A percentile compares a stretch with the other conserved stretches of the same genome.
Conservation (phyloP, 1,140 invertebrate species). For the Drosophila seguyi region DNA sequence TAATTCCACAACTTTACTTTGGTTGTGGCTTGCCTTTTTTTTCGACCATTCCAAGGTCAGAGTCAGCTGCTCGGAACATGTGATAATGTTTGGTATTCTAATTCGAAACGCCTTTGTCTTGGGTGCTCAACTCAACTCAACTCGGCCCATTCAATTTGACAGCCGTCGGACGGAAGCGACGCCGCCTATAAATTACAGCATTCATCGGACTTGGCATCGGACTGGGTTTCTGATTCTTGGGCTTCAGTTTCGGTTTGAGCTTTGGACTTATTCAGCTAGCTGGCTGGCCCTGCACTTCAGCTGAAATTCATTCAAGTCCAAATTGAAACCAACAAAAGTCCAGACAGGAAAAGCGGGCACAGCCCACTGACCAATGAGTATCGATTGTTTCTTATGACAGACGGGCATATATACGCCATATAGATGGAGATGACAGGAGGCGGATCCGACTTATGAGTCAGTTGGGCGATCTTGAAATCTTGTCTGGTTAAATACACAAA, state of each 20-base stretch:
- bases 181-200: conserved; percentile 54
- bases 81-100: conserved; percentile 56
- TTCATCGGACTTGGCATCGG: conserved; percentile 21
- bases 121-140: conserved; percentile 25
- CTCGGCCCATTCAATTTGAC: conserved; percentile 47
- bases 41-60: conserved; percentile 39
- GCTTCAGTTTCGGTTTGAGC: background rate
- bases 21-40: conserved; percentile 14
- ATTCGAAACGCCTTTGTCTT: conserved; percentile 56
- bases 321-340: conserved; percentile 18
- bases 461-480: background rate
- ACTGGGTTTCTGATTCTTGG: conserved; percentile 16
- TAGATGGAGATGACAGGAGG: conserved; percentile 41
- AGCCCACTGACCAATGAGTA: conserved; percentile 6
- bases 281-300: conserved; percentile 14
- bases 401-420: conserved; percentile 5
- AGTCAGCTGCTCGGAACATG: conserved; percentile 55
- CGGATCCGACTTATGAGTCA: conserved; percentile 24
- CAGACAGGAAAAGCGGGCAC: conserved; percentile 36
- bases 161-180: conserved; percentile 45
- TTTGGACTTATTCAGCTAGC: background rate
- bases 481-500: conserved; percentile 2
- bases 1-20: conserved; percentile 6
- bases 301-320: conserved; percentile 19
- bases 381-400: conserved; percentile 38